These are phyloP conservation scores for Baryphthengus martii DNA, from an alignment of 2,113 vertebrate genomes.

Conservation along the genomic window DNA sequence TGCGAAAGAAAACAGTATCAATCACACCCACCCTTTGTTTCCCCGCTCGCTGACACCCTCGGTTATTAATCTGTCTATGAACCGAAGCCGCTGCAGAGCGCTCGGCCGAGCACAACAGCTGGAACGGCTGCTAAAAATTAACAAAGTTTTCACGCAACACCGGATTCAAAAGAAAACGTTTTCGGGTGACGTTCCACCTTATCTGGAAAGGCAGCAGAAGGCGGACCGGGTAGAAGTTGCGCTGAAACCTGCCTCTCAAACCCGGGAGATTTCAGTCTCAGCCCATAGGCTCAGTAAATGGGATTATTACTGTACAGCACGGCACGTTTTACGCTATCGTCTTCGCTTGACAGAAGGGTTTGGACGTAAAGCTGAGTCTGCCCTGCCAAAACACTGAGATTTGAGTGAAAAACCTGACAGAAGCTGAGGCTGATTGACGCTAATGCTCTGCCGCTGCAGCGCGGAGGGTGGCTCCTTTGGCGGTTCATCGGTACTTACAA, in stretches of 20 bases:
- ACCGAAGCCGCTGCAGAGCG: slow-evolving; percentile 77
- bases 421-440: slow-evolving; percentile 45
- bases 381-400: neutral
- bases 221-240: neutral
- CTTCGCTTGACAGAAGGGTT: slow-evolving; percentile 15
- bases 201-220: neutral
- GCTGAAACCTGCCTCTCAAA: neutral
- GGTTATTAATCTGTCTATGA: slow-evolving; percentile 85
- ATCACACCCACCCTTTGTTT: slow-evolving; percentile 81
- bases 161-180: neutral
- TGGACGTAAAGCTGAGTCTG: neutral
- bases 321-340: neutral
- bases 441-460: neutral
- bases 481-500: neutral
- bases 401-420: slow-evolving; percentile 43
- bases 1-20: slow-evolving; percentile 91
- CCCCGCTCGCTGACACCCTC: slow-evolving; percentile 75
- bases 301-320: neutral
- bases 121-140: neutral
- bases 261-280: neutral
- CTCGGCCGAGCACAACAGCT: neutral
- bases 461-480: slow-evolving; percentile 11
- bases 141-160: neutral
- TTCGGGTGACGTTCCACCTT: neutral
- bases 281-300: neutral